A percentile compares a stretch with the other conserved stretches of the same genome.
These are phyloP conservation scores for Pluvialis apricaria DNA, from an alignment of 2,113 vertebrate genomes.

Conservation along the genomic window DNA sequence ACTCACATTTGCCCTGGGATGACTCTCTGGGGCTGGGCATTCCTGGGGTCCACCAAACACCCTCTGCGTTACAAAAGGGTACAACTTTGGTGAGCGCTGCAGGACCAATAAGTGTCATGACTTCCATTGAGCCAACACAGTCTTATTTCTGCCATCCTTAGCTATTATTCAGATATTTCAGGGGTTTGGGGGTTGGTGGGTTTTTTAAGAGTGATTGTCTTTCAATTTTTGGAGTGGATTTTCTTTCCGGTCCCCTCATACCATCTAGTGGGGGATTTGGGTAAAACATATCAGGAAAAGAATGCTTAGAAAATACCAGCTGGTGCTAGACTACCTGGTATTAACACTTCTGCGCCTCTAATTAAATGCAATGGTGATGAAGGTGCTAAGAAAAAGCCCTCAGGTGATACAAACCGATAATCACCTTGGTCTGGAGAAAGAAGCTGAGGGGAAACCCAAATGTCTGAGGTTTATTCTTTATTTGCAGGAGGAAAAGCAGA, in stretches of 20 bases:
- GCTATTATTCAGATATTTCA: background rate
- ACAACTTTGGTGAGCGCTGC: background rate
- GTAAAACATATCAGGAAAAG: background rate
- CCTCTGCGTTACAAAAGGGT: background rate
- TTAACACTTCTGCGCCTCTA: background rate
- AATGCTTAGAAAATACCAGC: background rate
- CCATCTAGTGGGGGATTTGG: slow-evolving; percentile 54
- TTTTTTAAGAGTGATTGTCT: background rate
- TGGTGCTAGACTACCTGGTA: background rate
- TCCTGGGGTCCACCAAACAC: background rate
- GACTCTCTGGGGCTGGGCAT: background rate
- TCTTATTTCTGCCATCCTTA: background rate
- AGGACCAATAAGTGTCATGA: background rate
- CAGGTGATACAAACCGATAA: background rate
- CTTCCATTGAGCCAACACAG: background rate
- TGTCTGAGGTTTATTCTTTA: background rate
- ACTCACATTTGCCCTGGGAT: background rate
- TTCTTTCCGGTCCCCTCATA: background rate
- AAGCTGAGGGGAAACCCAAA: background rate
- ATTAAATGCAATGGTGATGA: background rate
- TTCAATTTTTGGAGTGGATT: background rate
- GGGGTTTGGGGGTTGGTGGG: background rate
- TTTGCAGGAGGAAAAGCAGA: background rate
- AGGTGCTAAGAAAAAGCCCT: background rate
- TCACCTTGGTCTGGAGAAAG: background rate